Evolutionary conservation across 2,888 invertebrate genomes (phyloP).

Genomic region (Escarpia spicata): DNA sequence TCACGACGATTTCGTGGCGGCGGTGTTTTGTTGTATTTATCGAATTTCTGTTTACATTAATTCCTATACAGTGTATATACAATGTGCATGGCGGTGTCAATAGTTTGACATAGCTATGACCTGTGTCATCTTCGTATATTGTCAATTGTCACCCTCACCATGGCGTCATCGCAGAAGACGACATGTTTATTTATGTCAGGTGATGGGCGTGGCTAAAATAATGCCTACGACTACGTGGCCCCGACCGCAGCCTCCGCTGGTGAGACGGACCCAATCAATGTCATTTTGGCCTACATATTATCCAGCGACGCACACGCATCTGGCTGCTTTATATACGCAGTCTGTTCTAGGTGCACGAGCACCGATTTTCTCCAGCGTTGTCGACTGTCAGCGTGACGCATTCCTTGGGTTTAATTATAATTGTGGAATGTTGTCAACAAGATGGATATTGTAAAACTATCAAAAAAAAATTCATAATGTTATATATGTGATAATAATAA

Average conservation of each 20-base stretch:
- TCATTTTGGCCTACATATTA: conserved; percentile 1
- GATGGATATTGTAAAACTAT: too few relatives aligned
- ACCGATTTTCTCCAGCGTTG: neutral
- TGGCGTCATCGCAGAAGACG: neutral
- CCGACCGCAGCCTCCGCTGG: neutral
- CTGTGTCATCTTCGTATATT: neutral
- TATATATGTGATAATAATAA: too few relatives aligned
- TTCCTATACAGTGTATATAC: too few relatives aligned
- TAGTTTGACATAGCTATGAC: too few relatives aligned
- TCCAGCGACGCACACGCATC: neutral
- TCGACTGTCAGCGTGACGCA: neutral
- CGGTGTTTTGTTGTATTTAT: neutral
- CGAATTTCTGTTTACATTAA: neutral
- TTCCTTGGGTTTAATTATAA: neutral
- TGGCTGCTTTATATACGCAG: neutral
- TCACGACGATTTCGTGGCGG: neutral
- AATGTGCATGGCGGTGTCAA: too few relatives aligned
- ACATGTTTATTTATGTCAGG: neutral
- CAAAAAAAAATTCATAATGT: too few relatives aligned
- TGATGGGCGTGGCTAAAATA: neutral
- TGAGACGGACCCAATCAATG: neutral
- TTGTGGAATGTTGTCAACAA: too few relatives aligned
- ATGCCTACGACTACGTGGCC: neutral
- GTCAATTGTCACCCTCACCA: too few relatives aligned
- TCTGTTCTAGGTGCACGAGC: neutral